phyloP scores from a whole-genome alignment of 2,888 invertebrate species.

The Deilephila elpenor region DNA sequence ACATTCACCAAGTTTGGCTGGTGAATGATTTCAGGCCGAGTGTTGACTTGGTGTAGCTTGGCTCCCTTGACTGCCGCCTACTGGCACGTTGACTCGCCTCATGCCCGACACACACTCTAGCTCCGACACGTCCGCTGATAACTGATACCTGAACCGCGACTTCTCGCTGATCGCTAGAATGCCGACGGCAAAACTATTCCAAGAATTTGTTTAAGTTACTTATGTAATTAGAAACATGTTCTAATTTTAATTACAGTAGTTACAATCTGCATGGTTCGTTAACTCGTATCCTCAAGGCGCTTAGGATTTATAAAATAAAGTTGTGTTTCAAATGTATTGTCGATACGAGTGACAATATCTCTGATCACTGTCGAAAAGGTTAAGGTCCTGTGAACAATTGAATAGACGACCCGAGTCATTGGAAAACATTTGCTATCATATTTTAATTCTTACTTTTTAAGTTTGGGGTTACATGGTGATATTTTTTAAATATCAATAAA shows the following conservation, averaged over 20 bases:
- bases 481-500: too few species aligned
- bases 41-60: not conserved
- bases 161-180: not conserved
- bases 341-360: not conserved
- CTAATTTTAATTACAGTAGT: too few species aligned
- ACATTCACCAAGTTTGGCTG: slow-evolving; percentile 67
- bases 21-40: slow-evolving; percentile 61
- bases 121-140: not conserved
- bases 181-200: not conserved
- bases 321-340: not conserved
- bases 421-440: not conserved
- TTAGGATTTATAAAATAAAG: not conserved
- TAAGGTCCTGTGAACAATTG: slow-evolving; percentile 5
- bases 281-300: not conserved
- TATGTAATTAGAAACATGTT: not conserved
- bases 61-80: not conserved
- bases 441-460: not conserved
- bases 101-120: not conserved
- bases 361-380: slow-evolving; percentile 5
- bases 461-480: not conserved
- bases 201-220: not conserved
- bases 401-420: not conserved
- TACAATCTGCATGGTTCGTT: too few species aligned
- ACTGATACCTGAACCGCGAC: not conserved
- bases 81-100: not conserved